These are phyloP conservation scores for Ceratina japonica DNA, from an alignment of 1,140 invertebrate species.

Conservation along the genomic window DNA sequence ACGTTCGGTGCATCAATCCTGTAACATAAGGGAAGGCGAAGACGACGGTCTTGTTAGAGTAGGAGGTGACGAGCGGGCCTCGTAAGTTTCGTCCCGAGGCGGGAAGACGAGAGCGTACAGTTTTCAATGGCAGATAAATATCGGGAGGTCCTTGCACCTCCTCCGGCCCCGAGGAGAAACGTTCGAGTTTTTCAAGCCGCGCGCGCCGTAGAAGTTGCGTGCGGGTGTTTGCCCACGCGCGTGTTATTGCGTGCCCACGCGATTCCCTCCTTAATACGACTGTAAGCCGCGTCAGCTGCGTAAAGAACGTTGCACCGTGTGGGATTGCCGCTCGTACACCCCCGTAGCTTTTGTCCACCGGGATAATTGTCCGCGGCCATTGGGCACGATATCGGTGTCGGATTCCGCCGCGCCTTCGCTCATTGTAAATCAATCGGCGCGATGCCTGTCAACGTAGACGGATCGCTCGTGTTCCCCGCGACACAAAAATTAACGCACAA, in stretches of 20 bases:
- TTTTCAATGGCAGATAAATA: constrained; percentile 49
- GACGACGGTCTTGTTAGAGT: background rate
- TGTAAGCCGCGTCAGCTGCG: constrained; percentile 65
- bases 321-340: constrained; percentile 55
- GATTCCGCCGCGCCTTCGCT: constrained; percentile 68
- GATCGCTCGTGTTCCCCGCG: background rate
- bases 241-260: constrained; percentile 58
- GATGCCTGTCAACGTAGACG: constrained; percentile 6
- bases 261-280: constrained; percentile 58
- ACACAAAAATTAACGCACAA: too few relatives aligned
- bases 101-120: background rate
- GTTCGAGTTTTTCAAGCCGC: constrained; percentile 38
- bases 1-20: too few relatives aligned
- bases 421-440: constrained; percentile 70
- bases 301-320: constrained; percentile 57
- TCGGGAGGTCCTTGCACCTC: constrained; percentile 38
- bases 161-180: constrained; percentile 12
- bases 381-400: constrained; percentile 70
- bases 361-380: constrained; percentile 66
- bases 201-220: constrained; percentile 37
- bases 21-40: background rate
- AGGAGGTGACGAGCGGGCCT: constrained; percentile 21
- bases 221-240: constrained; percentile 67
- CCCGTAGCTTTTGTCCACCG: constrained; percentile 67
- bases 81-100: constrained; percentile 25